These are phyloP conservation scores for Lithophane semibrunnea DNA, from an alignment of 2,888 invertebrate genomes.

Conservation along the genomic window DNA sequence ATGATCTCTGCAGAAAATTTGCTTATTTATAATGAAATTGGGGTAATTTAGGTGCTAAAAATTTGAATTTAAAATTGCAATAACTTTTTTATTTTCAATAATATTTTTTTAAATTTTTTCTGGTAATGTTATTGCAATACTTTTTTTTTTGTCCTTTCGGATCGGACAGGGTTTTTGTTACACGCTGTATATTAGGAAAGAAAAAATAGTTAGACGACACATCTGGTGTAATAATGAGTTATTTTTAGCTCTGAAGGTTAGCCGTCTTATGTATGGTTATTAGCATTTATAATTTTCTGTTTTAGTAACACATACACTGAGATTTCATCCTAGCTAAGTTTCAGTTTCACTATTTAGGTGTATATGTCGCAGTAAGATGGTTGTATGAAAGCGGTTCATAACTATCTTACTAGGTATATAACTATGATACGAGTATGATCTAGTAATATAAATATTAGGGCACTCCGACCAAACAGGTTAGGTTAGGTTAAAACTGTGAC, in stretches of 20 bases:
- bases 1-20: no score
- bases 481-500: no score
- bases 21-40: no score
- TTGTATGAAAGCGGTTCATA: not conserved
- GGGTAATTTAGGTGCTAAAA: no score
- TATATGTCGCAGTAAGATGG: not conserved
- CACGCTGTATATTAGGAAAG: conserved; percentile 21
- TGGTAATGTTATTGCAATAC: no score
- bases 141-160: no score
- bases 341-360: not conserved
- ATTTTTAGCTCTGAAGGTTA: conserved; percentile 58
- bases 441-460: not conserved
- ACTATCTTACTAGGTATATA: not conserved
- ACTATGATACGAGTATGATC: not conserved
- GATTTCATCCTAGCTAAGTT: conserved; percentile 4
- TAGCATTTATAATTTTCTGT: conserved; percentile 39
- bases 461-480: no score
- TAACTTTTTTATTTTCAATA: no score
- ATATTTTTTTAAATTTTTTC: no score
- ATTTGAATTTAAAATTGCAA: no score
- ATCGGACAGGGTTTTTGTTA: no score
- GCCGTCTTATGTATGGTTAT: conserved; percentile 18
- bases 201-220: conserved; percentile 20
- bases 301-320: conserved; percentile 22
- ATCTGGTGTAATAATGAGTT: conserved; percentile 41